phyloP scores from a whole-genome alignment of 2,888 invertebrate species.

The Anoncus sp. region DNA sequence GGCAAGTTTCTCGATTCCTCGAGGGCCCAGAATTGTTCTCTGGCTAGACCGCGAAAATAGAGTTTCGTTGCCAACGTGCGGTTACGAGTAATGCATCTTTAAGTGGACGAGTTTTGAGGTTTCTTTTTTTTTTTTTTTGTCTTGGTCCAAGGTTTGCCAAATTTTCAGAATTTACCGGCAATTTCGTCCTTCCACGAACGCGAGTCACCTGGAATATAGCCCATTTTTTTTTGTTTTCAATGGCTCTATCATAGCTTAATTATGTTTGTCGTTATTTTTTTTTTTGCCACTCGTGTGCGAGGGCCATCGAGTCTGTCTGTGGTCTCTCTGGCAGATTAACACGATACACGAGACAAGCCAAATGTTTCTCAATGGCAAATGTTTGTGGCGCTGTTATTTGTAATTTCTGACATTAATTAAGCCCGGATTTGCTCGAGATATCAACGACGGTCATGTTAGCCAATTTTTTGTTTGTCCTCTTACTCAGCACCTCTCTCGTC shows the following conservation, averaged over 20 bases:
- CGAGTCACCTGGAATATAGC: conserved; percentile 1
- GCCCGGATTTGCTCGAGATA: conserved; percentile 50
- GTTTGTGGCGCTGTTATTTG: conserved; percentile 52
- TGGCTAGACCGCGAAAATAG: conserved; percentile 4
- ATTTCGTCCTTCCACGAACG: conserved; percentile 33
- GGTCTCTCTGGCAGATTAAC: conserved; percentile 14
- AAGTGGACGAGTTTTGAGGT: conserved; percentile 44
- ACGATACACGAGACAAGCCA: conserved; percentile 39
- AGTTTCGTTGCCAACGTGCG: conserved; percentile 42
- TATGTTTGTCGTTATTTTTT: conserved; percentile 40
- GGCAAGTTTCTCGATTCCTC: conserved; percentile 12
- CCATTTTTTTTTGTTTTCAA: conserved; percentile 18
- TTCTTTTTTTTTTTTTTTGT: conserved; percentile 19
- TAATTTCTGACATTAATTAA: conserved; percentile 48
- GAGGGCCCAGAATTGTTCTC: conserved; percentile 7
- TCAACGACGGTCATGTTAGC: conserved; percentile 12
- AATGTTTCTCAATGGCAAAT: conserved; percentile 35
- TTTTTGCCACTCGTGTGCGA: background rate
- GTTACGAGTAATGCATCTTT: conserved; percentile 49
- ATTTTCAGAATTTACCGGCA: conserved; percentile 46
- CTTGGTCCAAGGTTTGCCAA: conserved; percentile 43
- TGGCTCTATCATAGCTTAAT: conserved; percentile 34
- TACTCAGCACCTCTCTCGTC: conserved; percentile 15
- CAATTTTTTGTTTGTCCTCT: conserved; percentile 13
- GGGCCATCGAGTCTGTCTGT: conserved; percentile 31